These are phyloP conservation scores for Neogobius melanostomus DNA, from an alignment of 2,113 vertebrate species.

Conservation along the genomic window DNA sequence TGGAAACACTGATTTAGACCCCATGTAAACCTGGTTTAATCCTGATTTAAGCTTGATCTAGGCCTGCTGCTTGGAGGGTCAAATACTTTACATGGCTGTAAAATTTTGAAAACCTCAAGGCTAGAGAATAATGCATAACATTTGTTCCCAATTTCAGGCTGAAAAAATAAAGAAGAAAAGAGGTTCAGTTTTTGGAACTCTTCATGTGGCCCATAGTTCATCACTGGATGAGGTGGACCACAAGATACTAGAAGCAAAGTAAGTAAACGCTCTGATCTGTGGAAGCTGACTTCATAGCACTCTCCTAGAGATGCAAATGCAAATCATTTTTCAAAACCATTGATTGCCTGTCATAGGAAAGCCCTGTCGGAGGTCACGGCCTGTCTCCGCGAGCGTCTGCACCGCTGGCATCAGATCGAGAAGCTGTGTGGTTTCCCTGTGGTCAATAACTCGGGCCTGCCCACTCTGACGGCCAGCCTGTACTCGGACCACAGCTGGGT, in stretches of 20 bases:
- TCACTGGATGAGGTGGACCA: conserved; percentile 98
- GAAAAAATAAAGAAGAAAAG: conserved; percentile 99
- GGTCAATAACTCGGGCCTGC: conserved; percentile 92
- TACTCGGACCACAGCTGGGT: conserved; percentile 99
- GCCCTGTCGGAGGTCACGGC: conserved; percentile 93
- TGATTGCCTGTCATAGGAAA: conserved; percentile 77
- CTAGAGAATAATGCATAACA: background rate
- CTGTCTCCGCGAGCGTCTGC: conserved; percentile 93
- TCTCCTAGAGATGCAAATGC: no score
- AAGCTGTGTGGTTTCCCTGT: conserved; percentile 97
- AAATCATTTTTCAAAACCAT: no score
- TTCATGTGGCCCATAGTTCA: conserved; percentile 97
- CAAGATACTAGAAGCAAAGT: conserved; percentile 99
- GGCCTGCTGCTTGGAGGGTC: no score
- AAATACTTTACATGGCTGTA: no score
- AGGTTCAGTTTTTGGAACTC: conserved; percentile 92
- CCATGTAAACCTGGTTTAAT: no score
- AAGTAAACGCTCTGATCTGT: conserved; percentile 51
- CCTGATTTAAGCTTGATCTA: no score
- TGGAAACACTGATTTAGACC: no score
- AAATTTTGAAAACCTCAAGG: no score
- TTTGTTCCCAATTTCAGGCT: conserved; percentile 76
- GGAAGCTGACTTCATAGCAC: no score
- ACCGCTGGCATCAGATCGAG: conserved; percentile 99
- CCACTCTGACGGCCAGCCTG: conserved; percentile 91